A percentile compares a stretch with the other conserved stretches of the same genome.
Conservation (phyloP, 2,113 vertebrate genomes). For the Zosterops borbonicus region DNA sequence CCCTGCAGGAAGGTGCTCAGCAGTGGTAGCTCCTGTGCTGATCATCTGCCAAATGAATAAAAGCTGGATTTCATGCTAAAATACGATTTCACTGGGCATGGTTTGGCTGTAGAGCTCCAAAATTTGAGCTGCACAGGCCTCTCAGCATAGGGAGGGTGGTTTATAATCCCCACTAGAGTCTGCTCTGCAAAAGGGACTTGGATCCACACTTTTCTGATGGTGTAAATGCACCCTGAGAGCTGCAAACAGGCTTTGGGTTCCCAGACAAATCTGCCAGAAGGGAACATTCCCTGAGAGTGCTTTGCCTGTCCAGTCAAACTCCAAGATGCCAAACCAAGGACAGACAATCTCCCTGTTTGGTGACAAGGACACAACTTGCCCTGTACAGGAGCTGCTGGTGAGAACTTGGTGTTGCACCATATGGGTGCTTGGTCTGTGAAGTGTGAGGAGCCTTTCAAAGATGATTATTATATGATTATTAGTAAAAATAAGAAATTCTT, state of each 20-base stretch:
- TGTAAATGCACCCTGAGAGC: background rate
- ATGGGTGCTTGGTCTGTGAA: background rate
- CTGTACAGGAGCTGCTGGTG: background rate
- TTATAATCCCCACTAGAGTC: background rate
- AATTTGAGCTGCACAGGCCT: background rate
- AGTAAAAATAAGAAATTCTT: background rate
- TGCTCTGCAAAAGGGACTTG: background rate
- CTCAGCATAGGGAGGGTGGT: background rate
- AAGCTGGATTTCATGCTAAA: background rate
- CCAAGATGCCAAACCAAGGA: background rate
- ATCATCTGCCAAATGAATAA: background rate
- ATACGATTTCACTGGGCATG: background rate
- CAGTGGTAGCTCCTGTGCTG: background rate
- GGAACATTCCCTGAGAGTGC: background rate
- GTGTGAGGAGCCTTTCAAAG: background rate
- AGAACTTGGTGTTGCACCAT: background rate
- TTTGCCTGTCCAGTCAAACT: background rate
- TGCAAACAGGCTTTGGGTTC: background rate
- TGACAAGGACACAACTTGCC: background rate
- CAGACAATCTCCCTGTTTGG: background rate
- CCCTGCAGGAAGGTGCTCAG: background rate
- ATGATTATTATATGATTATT: background rate
- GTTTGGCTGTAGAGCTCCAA: background rate
- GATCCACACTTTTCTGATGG: background rate
- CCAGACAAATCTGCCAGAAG: background rate